Evolutionary conservation across 2,113 vertebrate genomes (phyloP).

Genomic region (Sphaerodactylus townsendi): DNA sequence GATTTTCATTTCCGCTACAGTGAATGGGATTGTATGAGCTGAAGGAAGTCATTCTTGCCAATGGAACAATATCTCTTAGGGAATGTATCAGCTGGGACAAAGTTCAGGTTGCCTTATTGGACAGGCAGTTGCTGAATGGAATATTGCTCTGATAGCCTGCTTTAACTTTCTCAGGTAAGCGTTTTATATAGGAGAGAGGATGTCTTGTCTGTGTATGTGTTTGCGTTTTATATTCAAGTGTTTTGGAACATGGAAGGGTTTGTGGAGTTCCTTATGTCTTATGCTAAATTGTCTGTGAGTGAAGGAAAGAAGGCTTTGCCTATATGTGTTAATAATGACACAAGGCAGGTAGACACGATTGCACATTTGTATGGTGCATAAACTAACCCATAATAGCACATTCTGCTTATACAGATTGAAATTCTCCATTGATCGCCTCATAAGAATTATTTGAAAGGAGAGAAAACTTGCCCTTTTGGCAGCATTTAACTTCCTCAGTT

Average conservation of each 20-base stretch:
- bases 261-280: background rate
- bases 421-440: background rate
- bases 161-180: background rate
- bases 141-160: background rate
- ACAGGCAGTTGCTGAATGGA: rapidly evolving
- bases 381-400: background rate
- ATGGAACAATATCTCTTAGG: rapidly evolving
- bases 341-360: background rate
- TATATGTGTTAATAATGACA: background rate
- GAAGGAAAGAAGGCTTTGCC: background rate
- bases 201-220: background rate
- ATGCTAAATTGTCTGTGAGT: background rate
- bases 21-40: background rate
- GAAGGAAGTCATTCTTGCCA: background rate
- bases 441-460: background rate
- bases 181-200: background rate
- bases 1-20: background rate
- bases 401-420: background rate
- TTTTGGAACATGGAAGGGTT: background rate
- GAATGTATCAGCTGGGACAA: background rate
- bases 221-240: background rate
- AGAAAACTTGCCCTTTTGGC: background rate
- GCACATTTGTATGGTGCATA: background rate
- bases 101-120: background rate
- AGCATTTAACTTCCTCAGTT: background rate